Evolutionary conservation across 2,113 vertebrate genomes (phyloP), one percentile per base, ranked within the genome.

Genomic region (Falco punctatus): DNA sequence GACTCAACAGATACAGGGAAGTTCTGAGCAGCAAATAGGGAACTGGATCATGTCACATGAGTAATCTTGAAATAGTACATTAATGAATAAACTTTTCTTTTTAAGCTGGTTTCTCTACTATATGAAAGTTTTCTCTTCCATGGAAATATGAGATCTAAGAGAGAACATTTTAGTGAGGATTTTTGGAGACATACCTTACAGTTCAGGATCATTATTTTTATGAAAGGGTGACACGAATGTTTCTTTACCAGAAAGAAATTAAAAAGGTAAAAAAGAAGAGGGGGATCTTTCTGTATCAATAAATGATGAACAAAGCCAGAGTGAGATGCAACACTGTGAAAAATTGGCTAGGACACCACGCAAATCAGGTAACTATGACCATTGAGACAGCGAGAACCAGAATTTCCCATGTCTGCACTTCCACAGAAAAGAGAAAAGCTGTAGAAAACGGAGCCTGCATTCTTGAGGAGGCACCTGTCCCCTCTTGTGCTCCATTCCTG

Each of bases 21-120:
- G 95, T 97, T 94, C 89, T 89, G 70, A 71, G 84, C 46, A 48
- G 58, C 79, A 96, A 97, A 97, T 88, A 95, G 80, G 97, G 97
- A 97, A 97, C 92, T 82, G 20, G 24, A 77, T 85, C 42, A 11
- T 91, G 94, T 97, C 95, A 97, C 92, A 87, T 96, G 89, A 89
- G 94, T 73, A 84, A 92, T 94, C 95, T 86, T 92, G 78, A 97
- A 97, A 95, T 91, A 81, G 88, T 84, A 88, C 11, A 16, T 73
- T 66, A 40, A 86, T 83, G 81, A 66, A 81, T 73, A 81, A 94
- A 58, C 71, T 91, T 87, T 90, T 58, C 70, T 79, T 94, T 72
- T 73, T 87, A 87, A 97, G 84, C 73, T 89, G 48, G 18, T 87
- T 96, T 91, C 22, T 69, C 30, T 65, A 42, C 3, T 40, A 3